Conservation (phyloP, 2,113 vertebrate species). For the Lethenteron reissneri region DNA sequence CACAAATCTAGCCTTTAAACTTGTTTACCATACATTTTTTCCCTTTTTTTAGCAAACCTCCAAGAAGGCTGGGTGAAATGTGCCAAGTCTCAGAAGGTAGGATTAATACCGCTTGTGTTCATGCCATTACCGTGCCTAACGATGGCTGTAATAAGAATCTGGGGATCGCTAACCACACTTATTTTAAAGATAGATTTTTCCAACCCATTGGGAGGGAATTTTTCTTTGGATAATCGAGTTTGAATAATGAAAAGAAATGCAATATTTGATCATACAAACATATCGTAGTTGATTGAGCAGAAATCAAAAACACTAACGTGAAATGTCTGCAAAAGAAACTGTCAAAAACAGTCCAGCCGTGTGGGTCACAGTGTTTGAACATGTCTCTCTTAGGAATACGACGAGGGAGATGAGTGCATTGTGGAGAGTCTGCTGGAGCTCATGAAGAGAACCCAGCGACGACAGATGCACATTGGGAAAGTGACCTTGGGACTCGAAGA, state of each 20-base stretch:
- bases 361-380: too few relatives aligned
- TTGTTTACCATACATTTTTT: not conserved
- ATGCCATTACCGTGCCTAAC: not conserved
- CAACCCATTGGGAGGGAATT: not conserved
- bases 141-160: not conserved
- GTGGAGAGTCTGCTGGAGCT: slow-evolving; percentile 15
- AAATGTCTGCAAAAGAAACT: too few relatives aligned
- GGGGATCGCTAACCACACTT: not conserved
- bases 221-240: not conserved
- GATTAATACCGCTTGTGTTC: slow-evolving; percentile 5
- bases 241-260: not conserved
- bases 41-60: slow-evolving; percentile 12
- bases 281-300: not conserved
- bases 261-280: not conserved
- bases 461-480: slow-evolving; percentile 15
- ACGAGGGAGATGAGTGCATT: slow-evolving; percentile 13
- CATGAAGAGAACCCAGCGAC: slow-evolving; percentile 11
- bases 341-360: too few relatives aligned
- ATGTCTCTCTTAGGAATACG: slow-evolving; percentile 15
- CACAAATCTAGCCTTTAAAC: not conserved
- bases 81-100: slow-evolving; percentile 14
- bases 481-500: slow-evolving; percentile 17
- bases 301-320: not conserved
- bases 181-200: not conserved
- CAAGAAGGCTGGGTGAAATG: slow-evolving; percentile 13